These are phyloP conservation scores for Metridium senile DNA, from an alignment of 92 coral and sea anemone genomes.

Conservation along the genomic window DNA sequence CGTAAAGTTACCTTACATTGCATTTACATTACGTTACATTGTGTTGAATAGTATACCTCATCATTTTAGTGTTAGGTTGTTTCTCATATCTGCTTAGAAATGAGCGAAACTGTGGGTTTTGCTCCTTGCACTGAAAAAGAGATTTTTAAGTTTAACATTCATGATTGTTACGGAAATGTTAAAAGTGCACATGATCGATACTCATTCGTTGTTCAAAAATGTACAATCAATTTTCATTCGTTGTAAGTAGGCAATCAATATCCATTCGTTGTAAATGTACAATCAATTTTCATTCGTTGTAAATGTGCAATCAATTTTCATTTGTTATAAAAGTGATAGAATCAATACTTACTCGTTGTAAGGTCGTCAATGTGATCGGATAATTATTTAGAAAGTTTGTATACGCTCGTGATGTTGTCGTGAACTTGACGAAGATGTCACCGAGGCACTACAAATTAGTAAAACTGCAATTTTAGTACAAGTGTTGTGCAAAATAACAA, in stretches of 20 bases:
- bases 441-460: slow-evolving; percentile 77
- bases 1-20: no score
- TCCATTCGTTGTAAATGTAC: no score
- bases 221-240: no score
- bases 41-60: slow-evolving; percentile 77
- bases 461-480: neutral
- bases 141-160: neutral
- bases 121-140: slow-evolving; percentile 86
- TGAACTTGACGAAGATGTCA: slow-evolving; percentile 85
- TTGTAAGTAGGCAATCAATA: no score
- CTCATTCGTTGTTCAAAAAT: no score
- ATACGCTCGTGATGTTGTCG: slow-evolving; percentile 82
- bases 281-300: neutral
- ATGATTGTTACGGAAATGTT: no score
- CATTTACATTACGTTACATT: no score
- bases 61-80: slow-evolving; percentile 77
- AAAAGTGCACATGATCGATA: no score
- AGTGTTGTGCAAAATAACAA: neutral
- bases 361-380: slow-evolving; percentile 74
- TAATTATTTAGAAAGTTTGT: slow-evolving; percentile 92
- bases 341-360: slow-evolving; percentile 73
- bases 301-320: neutral
- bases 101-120: slow-evolving; percentile 86
- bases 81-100: slow-evolving; percentile 78
- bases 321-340: no score